Evolutionary conservation across 1,140 invertebrate genomes (phyloP).

Genomic region (Centruroides sculpturatus): DNA sequence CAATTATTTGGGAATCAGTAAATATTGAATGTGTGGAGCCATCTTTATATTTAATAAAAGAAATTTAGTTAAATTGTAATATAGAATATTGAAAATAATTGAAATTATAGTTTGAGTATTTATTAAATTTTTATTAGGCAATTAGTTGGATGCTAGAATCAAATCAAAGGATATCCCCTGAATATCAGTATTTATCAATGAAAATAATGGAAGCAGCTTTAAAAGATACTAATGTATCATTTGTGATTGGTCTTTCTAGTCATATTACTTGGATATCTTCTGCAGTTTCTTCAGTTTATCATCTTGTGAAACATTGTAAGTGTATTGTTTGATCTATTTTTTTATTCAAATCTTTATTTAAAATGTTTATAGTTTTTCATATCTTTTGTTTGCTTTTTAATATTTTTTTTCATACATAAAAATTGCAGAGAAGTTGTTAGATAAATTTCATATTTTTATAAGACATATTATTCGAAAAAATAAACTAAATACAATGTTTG

Average conservation of each 20-base stretch:
- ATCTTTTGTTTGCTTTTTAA: no score
- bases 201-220: constrained; percentile 27
- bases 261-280: constrained; percentile 28
- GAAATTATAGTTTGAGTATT: background rate
- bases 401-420: no score
- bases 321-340: background rate
- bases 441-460: no score
- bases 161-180: constrained; percentile 23
- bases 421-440: no score
- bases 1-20: no score
- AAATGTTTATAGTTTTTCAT: no score
- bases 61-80: no score
- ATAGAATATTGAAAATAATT: no score
- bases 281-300: constrained; percentile 25
- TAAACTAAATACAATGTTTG: no score
- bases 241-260: constrained; percentile 25
- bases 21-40: background rate
- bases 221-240: constrained; percentile 24
- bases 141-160: constrained; percentile 26
- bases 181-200: constrained; percentile 26
- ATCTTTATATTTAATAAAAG: no score
- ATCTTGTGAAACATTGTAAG: constrained; percentile 8
- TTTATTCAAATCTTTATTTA: no score
- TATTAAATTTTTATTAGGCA: constrained; percentile 22
- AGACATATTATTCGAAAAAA: no score